Percentiles rank a stretch among this genome's conserved stretches.
Evolutionary conservation across 2,797 vertebrate genomes (phyloP).

Genomic region (Pogoniulus pusillus): DNA sequence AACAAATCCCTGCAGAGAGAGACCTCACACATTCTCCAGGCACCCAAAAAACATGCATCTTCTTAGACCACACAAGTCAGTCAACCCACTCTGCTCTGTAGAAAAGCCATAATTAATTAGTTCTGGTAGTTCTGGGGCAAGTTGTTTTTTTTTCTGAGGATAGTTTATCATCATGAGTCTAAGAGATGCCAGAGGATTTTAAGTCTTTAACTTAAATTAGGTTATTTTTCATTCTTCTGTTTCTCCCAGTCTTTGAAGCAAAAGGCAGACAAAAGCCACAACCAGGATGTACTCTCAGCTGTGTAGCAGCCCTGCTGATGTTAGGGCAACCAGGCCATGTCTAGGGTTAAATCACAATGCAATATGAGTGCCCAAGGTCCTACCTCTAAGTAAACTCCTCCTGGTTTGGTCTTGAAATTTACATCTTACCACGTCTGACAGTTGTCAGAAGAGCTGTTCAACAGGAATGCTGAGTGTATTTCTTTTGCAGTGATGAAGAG

Average conservation of each 20-base stretch:
- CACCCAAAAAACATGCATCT: slow-evolving; percentile 9
- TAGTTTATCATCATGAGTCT: not conserved
- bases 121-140: slow-evolving; percentile 2
- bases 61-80: slow-evolving; percentile 33
- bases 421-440: not conserved
- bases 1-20: not conserved
- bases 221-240: not conserved
- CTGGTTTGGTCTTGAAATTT: not conserved
- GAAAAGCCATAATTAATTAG: slow-evolving; percentile 37
- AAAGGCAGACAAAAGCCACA: not conserved
- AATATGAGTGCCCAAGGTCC: not conserved
- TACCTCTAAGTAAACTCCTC: not conserved
- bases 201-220: not conserved
- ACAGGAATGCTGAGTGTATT: not conserved
- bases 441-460: not conserved
- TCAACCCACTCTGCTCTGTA: slow-evolving; percentile 17
- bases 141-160: slow-evolving; percentile 7
- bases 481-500: not conserved
- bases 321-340: not conserved
- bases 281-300: not conserved
- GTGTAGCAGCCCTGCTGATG: not conserved
- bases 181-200: not conserved
- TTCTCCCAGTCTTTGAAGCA: not conserved
- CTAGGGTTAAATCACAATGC: too few relatives aligned
- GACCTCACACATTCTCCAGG: slow-evolving; percentile 12